These are phyloP conservation scores for Hippocampus abdominalis DNA, from an alignment of 2,113 vertebrate species.

Conservation along the genomic window DNA sequence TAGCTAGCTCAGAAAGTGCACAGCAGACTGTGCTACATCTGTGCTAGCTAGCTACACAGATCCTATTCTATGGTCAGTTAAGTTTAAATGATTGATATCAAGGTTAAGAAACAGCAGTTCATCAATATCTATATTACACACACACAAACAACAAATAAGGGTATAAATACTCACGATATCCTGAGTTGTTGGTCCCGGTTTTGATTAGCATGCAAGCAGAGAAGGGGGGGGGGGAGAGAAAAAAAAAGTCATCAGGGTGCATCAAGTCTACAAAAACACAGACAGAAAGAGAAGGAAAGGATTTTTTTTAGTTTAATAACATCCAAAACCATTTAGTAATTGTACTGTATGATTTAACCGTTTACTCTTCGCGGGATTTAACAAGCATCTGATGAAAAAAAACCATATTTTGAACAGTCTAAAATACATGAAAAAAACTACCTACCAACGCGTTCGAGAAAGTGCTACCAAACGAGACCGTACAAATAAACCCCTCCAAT, in stretches of 20 bases:
- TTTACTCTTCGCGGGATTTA: neutral
- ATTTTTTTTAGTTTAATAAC: conserved; percentile 21
- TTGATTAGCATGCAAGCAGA: conserved; percentile 34
- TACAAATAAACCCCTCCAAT: neutral
- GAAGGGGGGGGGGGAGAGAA: conserved; percentile 24
- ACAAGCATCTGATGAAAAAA: neutral
- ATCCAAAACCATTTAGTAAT: neutral
- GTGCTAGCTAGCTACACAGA: too few species aligned
- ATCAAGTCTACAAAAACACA: conserved; percentile 2
- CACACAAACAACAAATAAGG: neutral
- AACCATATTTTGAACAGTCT: neutral
- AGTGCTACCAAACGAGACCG: neutral
- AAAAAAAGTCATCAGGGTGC: conserved; percentile 13
- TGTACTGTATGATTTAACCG: neutral
- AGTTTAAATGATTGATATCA: conserved; percentile 32
- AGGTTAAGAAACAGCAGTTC: conserved; percentile 19
- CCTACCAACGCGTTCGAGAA: neutral
- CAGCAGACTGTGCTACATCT: too few species aligned
- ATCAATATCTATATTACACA: conserved; percentile 2
- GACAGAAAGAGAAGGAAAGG: neutral
- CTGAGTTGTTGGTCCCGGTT: conserved; percentile 64
- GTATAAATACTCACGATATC: conserved; percentile 84
- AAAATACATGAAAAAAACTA: neutral
- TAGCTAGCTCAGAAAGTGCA: too few species aligned
- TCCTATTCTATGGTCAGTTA: neutral